Evolutionary conservation across 2,888 invertebrate species (phyloP).

Genomic region (Brachylomia viminalis): DNA sequence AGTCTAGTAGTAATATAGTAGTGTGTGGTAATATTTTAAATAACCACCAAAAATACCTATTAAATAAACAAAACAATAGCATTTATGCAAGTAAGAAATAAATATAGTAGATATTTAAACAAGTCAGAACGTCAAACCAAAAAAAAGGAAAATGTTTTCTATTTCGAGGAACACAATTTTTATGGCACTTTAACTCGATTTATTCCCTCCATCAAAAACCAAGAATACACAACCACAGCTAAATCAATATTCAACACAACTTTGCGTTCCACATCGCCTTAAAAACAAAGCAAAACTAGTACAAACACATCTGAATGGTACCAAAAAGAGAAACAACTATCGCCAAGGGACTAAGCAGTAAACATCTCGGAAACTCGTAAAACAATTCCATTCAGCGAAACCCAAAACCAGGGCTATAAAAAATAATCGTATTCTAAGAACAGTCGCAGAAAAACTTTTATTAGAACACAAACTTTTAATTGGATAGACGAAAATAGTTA

Average conservation of each 20-base stretch:
- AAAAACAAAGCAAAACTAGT: constrained; percentile 25
- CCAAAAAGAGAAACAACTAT: constrained; percentile 45
- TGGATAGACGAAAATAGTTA: constrained; percentile 50
- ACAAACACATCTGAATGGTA: constrained; percentile 16
- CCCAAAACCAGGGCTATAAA: constrained; percentile 53
- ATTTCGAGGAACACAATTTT: background rate
- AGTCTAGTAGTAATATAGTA: no score
- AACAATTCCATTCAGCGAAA: constrained; percentile 54
- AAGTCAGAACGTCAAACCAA: background rate
- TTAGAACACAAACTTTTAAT: constrained; percentile 68
- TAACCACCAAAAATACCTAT: background rate
- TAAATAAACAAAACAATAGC: background rate
- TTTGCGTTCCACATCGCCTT: constrained; percentile 4
- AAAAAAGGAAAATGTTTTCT: fast-evolving
- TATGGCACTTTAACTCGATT: background rate
- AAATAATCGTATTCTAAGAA: constrained; percentile 57
- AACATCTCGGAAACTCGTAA: constrained; percentile 60
- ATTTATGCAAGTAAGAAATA: no score
- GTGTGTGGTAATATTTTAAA: background rate
- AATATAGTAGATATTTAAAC: no score
- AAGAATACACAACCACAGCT: constrained; percentile 1
- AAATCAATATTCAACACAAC: constrained; percentile 43
- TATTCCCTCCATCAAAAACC: background rate
- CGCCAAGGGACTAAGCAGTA: constrained; percentile 50
- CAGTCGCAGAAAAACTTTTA: constrained; percentile 30